Base-by-base conservation (phyloP, 2,797 vertebrate species). In the Pogonophryne albipinna region DNA sequence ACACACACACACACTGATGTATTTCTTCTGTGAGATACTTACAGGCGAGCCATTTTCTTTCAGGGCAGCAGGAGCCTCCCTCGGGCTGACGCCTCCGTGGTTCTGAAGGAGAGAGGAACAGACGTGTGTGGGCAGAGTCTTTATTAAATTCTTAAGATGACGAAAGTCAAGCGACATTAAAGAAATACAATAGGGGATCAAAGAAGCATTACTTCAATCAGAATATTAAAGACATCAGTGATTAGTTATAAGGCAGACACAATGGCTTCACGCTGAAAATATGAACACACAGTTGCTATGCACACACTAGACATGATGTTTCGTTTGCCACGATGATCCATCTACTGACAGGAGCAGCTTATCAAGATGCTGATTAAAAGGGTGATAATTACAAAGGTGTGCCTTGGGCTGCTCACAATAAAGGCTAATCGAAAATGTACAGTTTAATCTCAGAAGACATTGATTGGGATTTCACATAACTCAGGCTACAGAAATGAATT, bases 11-110 rank as follows among this genome's bases (percentile, higher is more conserved):
- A 80, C 62, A 70, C 57, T 62, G 56, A 64, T 74, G 57, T 19
- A 58, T 64, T 45, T 70, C 20, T 14, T 71, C 41, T 67, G n/a
- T 50, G 42, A 76, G 7, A 78, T 59, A 91, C 95, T 92, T 88
- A 96, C 95, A 75, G 95, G 94, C 19, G 95, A 96, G 76, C 94
- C 93, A 63, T 94, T 95, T 89, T 95, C 94, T 80, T 92, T 94
- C 4, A 84, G 62, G 42, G 80, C 79, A 47, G 57, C 76, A 52
- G 86, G 84, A 68, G 74, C 60, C 50, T 94, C 94, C 57, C 23
- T 86, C 1, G 79, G 76, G 68, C 78, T 90, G 85, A 82, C 50
- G 2, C 68, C 80, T 68, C 71, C 87, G 44, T 74, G 84, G 82
- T 83, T 91, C 95, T 95, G 84, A 63, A 66, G 23, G 41, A 77